phyloP scores from a whole-genome alignment of 2,113 vertebrate genomes.

The Albula glossodonta region DNA sequence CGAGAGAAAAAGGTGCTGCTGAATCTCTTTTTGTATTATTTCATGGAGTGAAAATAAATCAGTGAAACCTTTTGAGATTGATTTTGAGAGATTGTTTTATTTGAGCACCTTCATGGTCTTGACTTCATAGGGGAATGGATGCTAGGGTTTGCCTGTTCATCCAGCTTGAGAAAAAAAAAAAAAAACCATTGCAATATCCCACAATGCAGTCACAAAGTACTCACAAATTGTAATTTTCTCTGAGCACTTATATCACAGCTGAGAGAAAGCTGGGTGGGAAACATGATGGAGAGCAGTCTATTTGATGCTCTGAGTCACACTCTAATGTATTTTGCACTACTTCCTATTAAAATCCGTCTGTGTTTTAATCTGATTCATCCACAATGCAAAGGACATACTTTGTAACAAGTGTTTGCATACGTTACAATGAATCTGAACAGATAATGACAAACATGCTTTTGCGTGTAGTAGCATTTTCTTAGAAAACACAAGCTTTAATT shows the following conservation, averaged over 20 bases:
- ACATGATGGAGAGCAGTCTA: slow-evolving; percentile 38
- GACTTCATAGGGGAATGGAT: not conserved
- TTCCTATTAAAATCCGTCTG: slow-evolving; percentile 33
- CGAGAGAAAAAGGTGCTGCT: too few relatives aligned
- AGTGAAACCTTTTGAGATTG: not conserved
- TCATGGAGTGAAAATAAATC: not conserved
- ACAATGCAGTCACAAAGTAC: slow-evolving; percentile 19
- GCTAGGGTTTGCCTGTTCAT: too few relatives aligned
- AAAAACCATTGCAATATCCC: slow-evolving; percentile 43
- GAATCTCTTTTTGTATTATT: not conserved
- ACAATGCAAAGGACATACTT: not conserved
- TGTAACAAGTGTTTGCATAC: not conserved
- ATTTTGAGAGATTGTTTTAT: slow-evolving; percentile 16
- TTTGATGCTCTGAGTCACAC: slow-evolving; percentile 52
- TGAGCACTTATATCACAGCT: slow-evolving; percentile 18
- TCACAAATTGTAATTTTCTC: slow-evolving; percentile 24
- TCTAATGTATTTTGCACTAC: slow-evolving; percentile 32
- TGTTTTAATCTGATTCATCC: slow-evolving; percentile 56
- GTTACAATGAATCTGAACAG: slow-evolving; percentile 3
- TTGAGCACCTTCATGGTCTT: slow-evolving; percentile 21
- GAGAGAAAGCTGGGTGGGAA: slow-evolving; percentile 38
- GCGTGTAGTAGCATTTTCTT: slow-evolving; percentile 15
- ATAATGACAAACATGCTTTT: slow-evolving; percentile 9
- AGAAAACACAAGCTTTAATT: slow-evolving; percentile 54
- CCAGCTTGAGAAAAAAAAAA: not conserved